A percentile compares a stretch with the other conserved stretches of the same genome.
These are phyloP conservation scores for Scaptomyza reducta DNA, from an alignment of 2,888 invertebrate genomes.

Conservation along the genomic window DNA sequence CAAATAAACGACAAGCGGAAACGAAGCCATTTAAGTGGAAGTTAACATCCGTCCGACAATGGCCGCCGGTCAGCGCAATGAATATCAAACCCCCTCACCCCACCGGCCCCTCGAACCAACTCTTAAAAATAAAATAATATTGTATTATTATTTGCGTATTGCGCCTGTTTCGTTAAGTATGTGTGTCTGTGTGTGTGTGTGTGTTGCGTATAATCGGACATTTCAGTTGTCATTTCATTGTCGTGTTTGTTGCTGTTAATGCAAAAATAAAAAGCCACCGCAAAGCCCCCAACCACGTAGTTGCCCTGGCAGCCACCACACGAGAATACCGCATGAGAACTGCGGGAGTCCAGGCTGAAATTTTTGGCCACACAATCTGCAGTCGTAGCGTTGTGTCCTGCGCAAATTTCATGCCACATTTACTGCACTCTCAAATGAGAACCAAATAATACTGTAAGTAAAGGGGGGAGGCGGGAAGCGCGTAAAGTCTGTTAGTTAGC, in stretches of 20 bases:
- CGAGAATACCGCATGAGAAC: slow-evolving; percentile 41
- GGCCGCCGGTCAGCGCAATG: slow-evolving; percentile 68
- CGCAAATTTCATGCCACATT: slow-evolving; percentile 64
- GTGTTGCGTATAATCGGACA: slow-evolving; percentile 83
- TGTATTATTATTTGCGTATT: slow-evolving; percentile 77
- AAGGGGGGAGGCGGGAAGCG: background rate
- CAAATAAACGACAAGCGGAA: slow-evolving; percentile 82
- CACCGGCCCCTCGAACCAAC: background rate
- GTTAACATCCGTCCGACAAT: slow-evolving; percentile 80
- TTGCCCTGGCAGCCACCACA: slow-evolving; percentile 46
- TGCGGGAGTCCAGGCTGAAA: slow-evolving; percentile 43
- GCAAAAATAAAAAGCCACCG: slow-evolving; percentile 76
- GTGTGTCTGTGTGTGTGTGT: slow-evolving; percentile 45
- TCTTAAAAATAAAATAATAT: slow-evolving; percentile 76
- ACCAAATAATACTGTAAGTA: slow-evolving; percentile 37
- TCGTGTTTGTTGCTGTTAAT: slow-evolving; percentile 79
- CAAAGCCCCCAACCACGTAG: slow-evolving; percentile 18
- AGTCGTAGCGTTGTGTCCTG: slow-evolving; percentile 36
- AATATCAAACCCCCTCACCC: slow-evolving; percentile 45
- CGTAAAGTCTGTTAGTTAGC: slow-evolving; percentile 33
- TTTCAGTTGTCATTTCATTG: slow-evolving; percentile 84
- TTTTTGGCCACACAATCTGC: slow-evolving; percentile 42
- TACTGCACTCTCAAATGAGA: slow-evolving; percentile 34
- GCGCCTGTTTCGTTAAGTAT: slow-evolving; percentile 7
- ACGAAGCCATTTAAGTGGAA: slow-evolving; percentile 84